These are phyloP conservation scores for Hypsibius dujardini DNA, from an alignment of 1,140 invertebrate genomes.

Conservation along the genomic window DNA sequence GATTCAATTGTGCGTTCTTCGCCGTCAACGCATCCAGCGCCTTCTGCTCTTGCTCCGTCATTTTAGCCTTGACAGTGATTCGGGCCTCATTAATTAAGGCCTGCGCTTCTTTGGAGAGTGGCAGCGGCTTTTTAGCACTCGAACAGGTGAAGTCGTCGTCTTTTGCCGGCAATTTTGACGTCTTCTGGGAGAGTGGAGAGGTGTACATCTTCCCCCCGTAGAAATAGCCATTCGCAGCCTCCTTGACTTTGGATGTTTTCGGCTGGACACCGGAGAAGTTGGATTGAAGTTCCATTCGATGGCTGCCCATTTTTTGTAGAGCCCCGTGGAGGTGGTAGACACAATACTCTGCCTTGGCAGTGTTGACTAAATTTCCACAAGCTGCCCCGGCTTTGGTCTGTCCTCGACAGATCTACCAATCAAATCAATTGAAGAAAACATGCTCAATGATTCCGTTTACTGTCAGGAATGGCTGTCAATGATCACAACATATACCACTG, in stretches of 20 bases:
- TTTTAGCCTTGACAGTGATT: not conserved
- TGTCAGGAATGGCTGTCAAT: too few relatives aligned
- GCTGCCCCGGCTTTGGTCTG: not conserved
- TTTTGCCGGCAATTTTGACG: not conserved
- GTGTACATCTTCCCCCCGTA: constrained; percentile 8
- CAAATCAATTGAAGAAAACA: too few relatives aligned
- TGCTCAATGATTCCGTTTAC: too few relatives aligned
- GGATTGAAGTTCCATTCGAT: constrained; percentile 3
- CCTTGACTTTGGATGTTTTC: not conserved
- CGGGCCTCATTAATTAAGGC: constrained; percentile 1
- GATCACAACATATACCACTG: too few relatives aligned
- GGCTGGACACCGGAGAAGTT: constrained; percentile 16
- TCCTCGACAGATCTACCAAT: not conserved
- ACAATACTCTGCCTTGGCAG: not conserved
- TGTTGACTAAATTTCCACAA: not conserved
- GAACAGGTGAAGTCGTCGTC: not conserved
- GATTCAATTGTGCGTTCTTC: not conserved
- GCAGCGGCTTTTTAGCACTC: not conserved
- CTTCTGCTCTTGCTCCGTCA: not conserved
- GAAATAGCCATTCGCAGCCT: constrained; percentile 5
- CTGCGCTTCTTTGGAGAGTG: not conserved
- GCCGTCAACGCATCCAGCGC: not conserved
- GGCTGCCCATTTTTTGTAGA: not conserved
- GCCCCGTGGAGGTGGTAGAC: constrained; percentile 8
- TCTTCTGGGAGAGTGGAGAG: not conserved